These are phyloP conservation scores for Cenopis cana DNA, from an alignment of 2,888 invertebrate species.

Conservation along the genomic window DNA sequence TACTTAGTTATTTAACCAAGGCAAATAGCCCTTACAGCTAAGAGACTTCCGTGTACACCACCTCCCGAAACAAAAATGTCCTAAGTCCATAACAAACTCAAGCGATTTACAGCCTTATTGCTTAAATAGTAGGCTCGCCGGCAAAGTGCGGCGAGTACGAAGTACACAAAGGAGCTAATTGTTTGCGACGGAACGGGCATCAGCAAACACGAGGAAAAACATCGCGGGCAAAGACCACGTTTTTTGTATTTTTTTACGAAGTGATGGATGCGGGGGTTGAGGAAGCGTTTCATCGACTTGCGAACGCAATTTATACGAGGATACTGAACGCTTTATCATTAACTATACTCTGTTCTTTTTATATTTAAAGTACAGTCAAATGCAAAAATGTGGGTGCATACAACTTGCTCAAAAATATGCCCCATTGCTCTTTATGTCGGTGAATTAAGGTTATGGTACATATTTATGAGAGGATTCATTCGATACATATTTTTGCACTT, in stretches of 20 bases:
- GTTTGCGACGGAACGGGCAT: conserved; percentile 65
- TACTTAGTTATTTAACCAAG: conserved; percentile 7
- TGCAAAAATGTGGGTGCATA: too few species aligned
- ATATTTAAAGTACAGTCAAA: too few species aligned
- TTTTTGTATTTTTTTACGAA: conserved; percentile 64
- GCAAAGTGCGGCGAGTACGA: conserved; percentile 62
- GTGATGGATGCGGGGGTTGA: conserved; percentile 39
- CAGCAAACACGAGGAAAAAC: conserved; percentile 63
- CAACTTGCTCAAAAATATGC: too few species aligned
- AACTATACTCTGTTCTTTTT: neutral
- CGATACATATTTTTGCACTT: too few species aligned
- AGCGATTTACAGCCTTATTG: conserved; percentile 14
- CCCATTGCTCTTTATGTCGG: too few species aligned
- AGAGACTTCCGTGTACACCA: conserved; percentile 43
- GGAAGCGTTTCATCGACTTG: conserved; percentile 24
- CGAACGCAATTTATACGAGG: neutral
- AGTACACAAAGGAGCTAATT: conserved; percentile 74
- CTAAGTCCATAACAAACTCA: neutral
- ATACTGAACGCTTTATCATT: conserved; percentile 8
- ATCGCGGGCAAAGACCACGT: conserved; percentile 49
- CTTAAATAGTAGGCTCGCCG: conserved; percentile 53
- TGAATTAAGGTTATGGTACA: too few species aligned
- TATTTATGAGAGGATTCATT: too few species aligned
- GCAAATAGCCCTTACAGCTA: conserved; percentile 37
- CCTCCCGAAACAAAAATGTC: neutral